Evolutionary conservation across 2,797 vertebrate genomes (phyloP).

Genomic region (Xenentodon cancila): DNA sequence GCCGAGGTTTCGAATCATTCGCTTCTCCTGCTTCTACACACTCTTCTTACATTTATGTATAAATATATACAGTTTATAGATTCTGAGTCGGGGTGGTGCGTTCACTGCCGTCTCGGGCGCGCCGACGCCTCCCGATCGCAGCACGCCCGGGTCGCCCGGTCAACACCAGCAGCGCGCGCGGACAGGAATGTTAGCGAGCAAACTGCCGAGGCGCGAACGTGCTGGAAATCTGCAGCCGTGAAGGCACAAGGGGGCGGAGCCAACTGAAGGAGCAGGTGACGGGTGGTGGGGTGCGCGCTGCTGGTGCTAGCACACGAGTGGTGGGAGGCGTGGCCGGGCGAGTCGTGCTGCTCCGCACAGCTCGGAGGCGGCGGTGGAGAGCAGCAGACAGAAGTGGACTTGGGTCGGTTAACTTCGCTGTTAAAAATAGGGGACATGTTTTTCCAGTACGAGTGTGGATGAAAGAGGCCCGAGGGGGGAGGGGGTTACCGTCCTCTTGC

Average conservation of each 20-base stretch:
- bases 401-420: slow-evolving; percentile 1
- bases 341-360: slow-evolving; percentile 5
- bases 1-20: slow-evolving; percentile 82
- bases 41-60: slow-evolving; percentile 90
- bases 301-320: slow-evolving; percentile 61
- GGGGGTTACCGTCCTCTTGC: slow-evolving; percentile 59
- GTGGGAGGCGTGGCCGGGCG: slow-evolving; percentile 33
- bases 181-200: slow-evolving; percentile 21
- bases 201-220: slow-evolving; percentile 41
- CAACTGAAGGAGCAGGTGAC: neutral
- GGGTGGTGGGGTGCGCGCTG: slow-evolving; percentile 37
- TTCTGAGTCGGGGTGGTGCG: slow-evolving; percentile 70
- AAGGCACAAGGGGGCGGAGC: slow-evolving; percentile 54
- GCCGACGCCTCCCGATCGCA: neutral
- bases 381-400: neutral
- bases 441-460: slow-evolving; percentile 85
- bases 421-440: slow-evolving; percentile 46
- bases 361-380: neutral
- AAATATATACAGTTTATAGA: slow-evolving; percentile 79
- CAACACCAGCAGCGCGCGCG: slow-evolving; percentile 7
- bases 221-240: slow-evolving; percentile 50
- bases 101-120: neutral
- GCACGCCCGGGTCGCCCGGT: neutral
- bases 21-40: slow-evolving; percentile 82
- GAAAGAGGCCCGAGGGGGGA: slow-evolving; percentile 52